Conservation (phyloP, 2,113 vertebrate genomes). For the Apteryx owenii region DNA sequence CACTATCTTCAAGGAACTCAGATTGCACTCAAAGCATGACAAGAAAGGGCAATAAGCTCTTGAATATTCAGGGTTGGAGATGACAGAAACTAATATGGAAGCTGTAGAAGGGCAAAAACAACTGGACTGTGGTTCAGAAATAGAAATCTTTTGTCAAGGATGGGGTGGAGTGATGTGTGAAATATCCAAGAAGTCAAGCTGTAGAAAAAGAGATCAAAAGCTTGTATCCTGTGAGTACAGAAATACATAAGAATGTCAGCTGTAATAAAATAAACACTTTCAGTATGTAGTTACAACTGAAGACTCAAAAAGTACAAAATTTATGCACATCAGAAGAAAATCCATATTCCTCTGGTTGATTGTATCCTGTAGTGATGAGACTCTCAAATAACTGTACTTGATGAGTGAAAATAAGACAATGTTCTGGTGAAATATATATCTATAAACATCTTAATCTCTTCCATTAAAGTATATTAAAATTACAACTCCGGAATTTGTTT, state of each 20-base stretch:
- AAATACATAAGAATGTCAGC: background rate
- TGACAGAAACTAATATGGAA: background rate
- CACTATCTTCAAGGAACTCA: background rate
- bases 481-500: background rate
- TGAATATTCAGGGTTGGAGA: background rate
- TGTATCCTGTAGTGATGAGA: background rate
- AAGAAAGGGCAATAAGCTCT: background rate
- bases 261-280: background rate
- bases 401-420: background rate
- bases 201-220: background rate
- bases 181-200: background rate
- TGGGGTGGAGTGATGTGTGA: background rate
- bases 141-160: background rate
- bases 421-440: background rate
- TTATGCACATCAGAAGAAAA: background rate
- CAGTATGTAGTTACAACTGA: background rate
- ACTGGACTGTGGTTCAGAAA: background rate
- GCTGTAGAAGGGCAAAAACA: background rate
- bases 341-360: background rate
- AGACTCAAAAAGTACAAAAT: background rate
- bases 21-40: background rate
- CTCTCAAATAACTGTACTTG: background rate
- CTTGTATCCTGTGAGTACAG: background rate
- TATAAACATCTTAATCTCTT: background rate
- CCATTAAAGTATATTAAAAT: background rate